Base-by-base conservation (phyloP, 2,113 vertebrate species). In the Prinia subflava region DNA sequence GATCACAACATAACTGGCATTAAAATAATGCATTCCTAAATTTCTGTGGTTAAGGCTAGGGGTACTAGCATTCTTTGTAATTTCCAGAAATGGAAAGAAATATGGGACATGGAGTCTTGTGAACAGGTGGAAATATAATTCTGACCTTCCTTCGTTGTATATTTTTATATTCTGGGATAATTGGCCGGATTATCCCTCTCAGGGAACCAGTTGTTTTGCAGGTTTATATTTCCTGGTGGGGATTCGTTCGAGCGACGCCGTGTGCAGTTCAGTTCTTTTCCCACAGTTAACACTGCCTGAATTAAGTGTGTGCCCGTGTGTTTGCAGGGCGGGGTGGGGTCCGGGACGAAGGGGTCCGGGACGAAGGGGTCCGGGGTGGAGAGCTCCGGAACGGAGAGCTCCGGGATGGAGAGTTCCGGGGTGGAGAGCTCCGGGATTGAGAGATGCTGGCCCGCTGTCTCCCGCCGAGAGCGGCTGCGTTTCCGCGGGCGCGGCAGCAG, bases 401-500 rank as follows among this genome's bases (percentile, higher is more conserved):
- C 5, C 68, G 4, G 4, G 50, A 6, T 3, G 47, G 5, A 11
- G 44, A 27, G 53, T 4, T 46, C 6, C 33, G 6, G 25, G 33
- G 2, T 10, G 35, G 4, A 10, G 53, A n/a, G n/a, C n/a, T n/a
- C n/a, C n/a, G n/a, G n/a, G n/a, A n/a, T n/a, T n/a, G n/a, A n/a
- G n/a, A 3, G 53, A 23, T 52, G 6, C 69, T 47, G 71, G 57
- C 78, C 46, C 91, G 93, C 82, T 50, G 69, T 89, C 65, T 73
- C 42, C 80, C 41, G 44, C 31, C 92, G 74, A 80, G 67, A 82
- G 96, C 27, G 49, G 71, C 69, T 81, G 75, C 74, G 49, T 37
- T 90, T 91, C 77, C 24, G 13, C 1, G 3, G 5, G 8, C 52
- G 8, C 4, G 33, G 95, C 98, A 96, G 77, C 97, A 98, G 98